Evolutionary conservation across 1,140 invertebrate species (phyloP), one percentile per base, ranked within the genome.

Genomic region (Heterodera carotae): DNA sequence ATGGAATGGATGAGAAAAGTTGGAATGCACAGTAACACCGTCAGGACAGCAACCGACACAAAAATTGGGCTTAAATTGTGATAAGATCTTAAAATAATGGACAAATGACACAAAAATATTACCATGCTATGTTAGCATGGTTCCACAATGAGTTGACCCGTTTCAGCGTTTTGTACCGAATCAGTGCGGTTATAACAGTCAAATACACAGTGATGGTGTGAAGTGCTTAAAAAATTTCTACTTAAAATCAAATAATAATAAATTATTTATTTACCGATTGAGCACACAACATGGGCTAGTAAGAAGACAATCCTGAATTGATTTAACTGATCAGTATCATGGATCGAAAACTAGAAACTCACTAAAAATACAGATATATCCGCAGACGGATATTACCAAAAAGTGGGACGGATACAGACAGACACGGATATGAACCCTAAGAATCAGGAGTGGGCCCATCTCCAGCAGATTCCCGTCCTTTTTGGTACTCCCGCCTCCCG

Each of bases 201-300:
- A 86, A 71, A 33, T 86, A 84, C 18, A 84, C 60, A 10, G 83
- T 86, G 34, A 84, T 84, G 6, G 83, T 85, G 62, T 84, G 83
- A 36, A 84, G 64, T 15, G 84, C 83, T 73, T 15, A 72, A 56
- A 7, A 43, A 10, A 29, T n/a, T n/a, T n/a, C 27, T 43, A 43
- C 1, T 43, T 43, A 10, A 2, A 43, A 43, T 43, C 15, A 43
- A 43, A 43, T 43, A 12, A 1, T 12, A 43, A 43, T 43, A 10
- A 43, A 7, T 10, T 43, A 10, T 39, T 43, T 43, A 43, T 43
- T 27, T 29, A 73, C 70, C 70, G 34, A 84, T 84, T 39, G 69
- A 75, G 34, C 74, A 77, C 27, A 84, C 83, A 31, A 84, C 83
- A 66, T 84, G 83, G 22, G 67, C 62, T 15, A 84, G 60, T 43